Conservation (phyloP, 2,888 invertebrate species). For the Euplexia lucipara region DNA sequence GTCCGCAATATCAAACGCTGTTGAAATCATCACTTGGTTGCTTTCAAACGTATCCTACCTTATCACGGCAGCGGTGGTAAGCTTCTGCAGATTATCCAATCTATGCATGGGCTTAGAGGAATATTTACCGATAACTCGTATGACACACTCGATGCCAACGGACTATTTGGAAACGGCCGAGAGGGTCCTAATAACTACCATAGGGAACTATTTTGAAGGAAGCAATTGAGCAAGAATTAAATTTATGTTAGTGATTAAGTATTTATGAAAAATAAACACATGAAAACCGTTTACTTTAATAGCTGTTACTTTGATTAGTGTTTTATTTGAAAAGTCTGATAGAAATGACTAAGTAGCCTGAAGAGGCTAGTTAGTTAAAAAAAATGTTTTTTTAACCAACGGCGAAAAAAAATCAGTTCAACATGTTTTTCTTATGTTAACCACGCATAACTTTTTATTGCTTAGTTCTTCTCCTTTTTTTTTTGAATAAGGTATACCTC, state of each 20-base stretch:
- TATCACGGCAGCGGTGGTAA: not conserved
- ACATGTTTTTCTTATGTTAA: too few relatives aligned
- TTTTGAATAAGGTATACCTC: too few relatives aligned
- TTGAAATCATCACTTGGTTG: conserved; percentile 14
- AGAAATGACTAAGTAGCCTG: too few relatives aligned
- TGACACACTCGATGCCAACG: not conserved
- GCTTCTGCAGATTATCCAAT: conserved; percentile 39
- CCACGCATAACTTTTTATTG: too few relatives aligned
- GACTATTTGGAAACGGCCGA: conserved; percentile 5
- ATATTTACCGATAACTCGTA: conserved; percentile 25
- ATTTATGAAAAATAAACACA: conserved; percentile 6
- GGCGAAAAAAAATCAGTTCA: too few relatives aligned
- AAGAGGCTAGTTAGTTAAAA: too few relatives aligned
- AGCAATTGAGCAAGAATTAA: not conserved
- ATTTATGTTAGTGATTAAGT: not conserved
- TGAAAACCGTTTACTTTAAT: too few relatives aligned
- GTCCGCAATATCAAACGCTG: not conserved
- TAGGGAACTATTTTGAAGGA: conserved; percentile 1
- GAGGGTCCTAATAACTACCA: not conserved
- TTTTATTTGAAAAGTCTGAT: too few relatives aligned
- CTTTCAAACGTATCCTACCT: conserved; percentile 9
- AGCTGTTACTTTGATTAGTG: too few relatives aligned
- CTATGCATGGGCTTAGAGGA: conserved; percentile 25
- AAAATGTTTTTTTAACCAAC: too few relatives aligned
- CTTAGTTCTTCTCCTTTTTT: too few relatives aligned